Evolutionary conservation across 2,888 invertebrate genomes (phyloP), one percentile per base, ranked within the genome.

Genomic region (Limnephilus rhombicus): DNA sequence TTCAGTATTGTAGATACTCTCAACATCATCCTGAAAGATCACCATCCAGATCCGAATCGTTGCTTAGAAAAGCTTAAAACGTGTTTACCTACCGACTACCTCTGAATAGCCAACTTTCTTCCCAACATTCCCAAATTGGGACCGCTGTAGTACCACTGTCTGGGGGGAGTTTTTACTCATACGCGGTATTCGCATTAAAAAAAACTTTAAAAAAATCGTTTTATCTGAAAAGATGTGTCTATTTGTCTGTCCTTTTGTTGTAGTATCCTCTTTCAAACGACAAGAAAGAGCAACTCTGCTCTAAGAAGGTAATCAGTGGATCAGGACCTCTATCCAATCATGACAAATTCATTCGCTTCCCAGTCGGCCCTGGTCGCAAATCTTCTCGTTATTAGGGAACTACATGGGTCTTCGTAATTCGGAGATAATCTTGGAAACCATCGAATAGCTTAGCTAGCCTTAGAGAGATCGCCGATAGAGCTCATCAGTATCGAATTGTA

Each of bases 361-460:
- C 24, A 85, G 41, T 34, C 85, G 24, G 41, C 41, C 85, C 41
- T 18, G n/a, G 29, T 45, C 86, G n/a, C 86, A 86, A 86, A 86
- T 49, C 86, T 86, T 3, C 9, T 41, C 85, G 85, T 85, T 41
- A 37, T 37, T 37, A n/a, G 85, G 41, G 37, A 85, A 41, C 37
- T 41, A 85, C 18, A 85, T 24, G 85, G 29, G 31, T 24, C 85
- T 45, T 53, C 49, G 37, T 53, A n/a, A 3, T 15, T 45, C 85
- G 1, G 34, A 86, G 92, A 89, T 92, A 90, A 92, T 92, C 92
- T 89, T n/a, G 2, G 18, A 89, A 91, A 90, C 90, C 90, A 92
- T 83, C 85, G 68, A 83, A 90, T 92, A 92, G 90, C 68, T 90
- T 90, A 31, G 88, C 80, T 53, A n/a, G 89, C 82, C 83, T 81